Base-by-base conservation (phyloP, 2,113 vertebrate species). In the Machaerirhynchus nigripectus region DNA sequence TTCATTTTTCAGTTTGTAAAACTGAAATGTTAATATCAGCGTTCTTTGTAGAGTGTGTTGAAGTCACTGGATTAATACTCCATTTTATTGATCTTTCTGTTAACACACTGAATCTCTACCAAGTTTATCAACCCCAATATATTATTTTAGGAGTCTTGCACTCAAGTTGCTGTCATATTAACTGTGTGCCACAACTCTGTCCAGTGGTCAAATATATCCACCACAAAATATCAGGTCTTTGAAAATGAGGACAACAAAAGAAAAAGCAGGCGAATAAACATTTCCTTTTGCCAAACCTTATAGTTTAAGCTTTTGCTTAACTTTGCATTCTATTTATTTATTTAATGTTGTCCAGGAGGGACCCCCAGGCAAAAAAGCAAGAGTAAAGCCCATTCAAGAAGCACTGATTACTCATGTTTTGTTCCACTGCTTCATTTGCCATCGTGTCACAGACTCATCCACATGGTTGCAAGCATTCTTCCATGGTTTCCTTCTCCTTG, bases 241-340 rank as follows among this genome's bases (percentile, higher is more conserved):
- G 52, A 74, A 92, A 64, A 22, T 59, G 23, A 75, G 12, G 16
- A 35, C 40, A 68, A 42, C 6, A n/a, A 64, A 91, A 55, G 2
- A 26, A 82, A 77, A 84, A 55, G 5, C 1, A 10, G 6, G 2
- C 16, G 20, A 81, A 78, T 28, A 64, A 90, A 79, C 4, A 47
- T 1, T 4, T 71, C 7, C 1, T 73, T 56, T 28, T 52, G 4
- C 12, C 11, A 27, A 71, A 16, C 5, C 7, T 70, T 70, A 40
- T 15, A 64, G 35, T 40, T 91, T 56, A 87, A 84, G 28, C 10
- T 87, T 81, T 89, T 67, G 19, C 9, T 85, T 87, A 68, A 87
- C 13, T 91, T 84, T 65, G 5, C 7, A 53, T 93, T 80, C 28
- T 80, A 53, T 83, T 95, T 92, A 92, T 92, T 93, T 95, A 88